Evolutionary conservation across 1,140 invertebrate genomes (phyloP), one percentile per base, ranked within the genome.

Genomic region (Proctacanthus coquilletti): DNA sequence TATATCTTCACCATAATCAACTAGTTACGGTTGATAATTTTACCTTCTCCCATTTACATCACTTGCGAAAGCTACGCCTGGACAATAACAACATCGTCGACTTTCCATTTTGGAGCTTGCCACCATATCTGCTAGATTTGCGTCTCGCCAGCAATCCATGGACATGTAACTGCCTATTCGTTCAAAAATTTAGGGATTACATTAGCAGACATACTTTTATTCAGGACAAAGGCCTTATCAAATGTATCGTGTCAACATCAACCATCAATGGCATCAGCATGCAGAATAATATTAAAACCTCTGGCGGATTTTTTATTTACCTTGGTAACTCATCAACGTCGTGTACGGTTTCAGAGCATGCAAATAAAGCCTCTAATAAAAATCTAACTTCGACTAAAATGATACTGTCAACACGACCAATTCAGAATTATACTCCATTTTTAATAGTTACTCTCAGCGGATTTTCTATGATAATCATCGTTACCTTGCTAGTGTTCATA

Each of bases 131-230:
- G 29, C 72, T 65, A 18, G 72, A 77, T 48, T 56, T 88, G 38
- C 75, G 70, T 1, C 56, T 92, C 20, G 70, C 79, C 1, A 71
- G 68, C 4, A 93, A 92, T 59, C 81, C 81, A 3, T 93, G 85
- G 85, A 78, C 76, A 19, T 92, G 88, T 58, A 77, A 84, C 39
- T 92, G 88, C 63, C 75, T 81, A 44, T 87, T 83, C 51, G 71
- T 80, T 6, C 75, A 79, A 50, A 70, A 74, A 51, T 75, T 86
- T 48, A 72, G 80, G 40, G 78, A 85, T 50, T 92, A 83, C 75
- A 69, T 80, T 39, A 67, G 71, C 29, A 68, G 69, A 31, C 69
- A 71, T 13, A 70, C 68, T 34, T 69, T 71, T 14, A 74, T 85
- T 1, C 58, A 58, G 31, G 83, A 86, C 54, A 53, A 69, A 18